phyloP scores from a whole-genome alignment of 2,113 vertebrate species.

The Drymodes brunneopygia region DNA sequence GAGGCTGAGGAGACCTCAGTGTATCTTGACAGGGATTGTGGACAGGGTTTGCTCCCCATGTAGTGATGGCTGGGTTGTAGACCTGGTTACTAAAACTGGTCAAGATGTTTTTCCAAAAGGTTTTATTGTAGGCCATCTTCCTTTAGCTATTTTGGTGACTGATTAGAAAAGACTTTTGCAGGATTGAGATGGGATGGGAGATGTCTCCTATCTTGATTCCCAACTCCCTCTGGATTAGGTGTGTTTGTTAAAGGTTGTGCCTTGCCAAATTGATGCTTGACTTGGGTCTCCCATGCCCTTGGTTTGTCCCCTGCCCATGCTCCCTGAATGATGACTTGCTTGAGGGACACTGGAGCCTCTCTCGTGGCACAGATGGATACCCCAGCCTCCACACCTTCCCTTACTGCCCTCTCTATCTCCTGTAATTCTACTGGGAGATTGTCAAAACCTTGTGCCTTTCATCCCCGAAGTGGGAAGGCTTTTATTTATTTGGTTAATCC shows the following conservation, averaged over 20 bases:
- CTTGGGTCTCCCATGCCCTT: background rate
- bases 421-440: background rate
- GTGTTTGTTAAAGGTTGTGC: background rate
- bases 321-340: background rate
- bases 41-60: background rate
- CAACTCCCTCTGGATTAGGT: background rate
- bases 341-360: background rate
- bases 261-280: background rate
- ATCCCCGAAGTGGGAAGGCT: background rate
- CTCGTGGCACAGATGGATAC: background rate
- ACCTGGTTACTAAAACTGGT: background rate
- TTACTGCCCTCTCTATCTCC: background rate
- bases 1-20: background rate
- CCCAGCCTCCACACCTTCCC: background rate
- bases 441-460: background rate
- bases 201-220: background rate
- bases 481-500: constrained; percentile 51
- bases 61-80: background rate
- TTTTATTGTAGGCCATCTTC: background rate
- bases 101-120: background rate
- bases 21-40: background rate
- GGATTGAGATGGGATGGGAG: background rate
- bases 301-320: background rate
- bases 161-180: background rate
- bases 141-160: background rate